A percentile compares a stretch with the other conserved stretches of the same genome.
These are phyloP conservation scores for Lophochroa leadbeateri DNA, from an alignment of 2,113 vertebrate species.

Conservation along the genomic window DNA sequence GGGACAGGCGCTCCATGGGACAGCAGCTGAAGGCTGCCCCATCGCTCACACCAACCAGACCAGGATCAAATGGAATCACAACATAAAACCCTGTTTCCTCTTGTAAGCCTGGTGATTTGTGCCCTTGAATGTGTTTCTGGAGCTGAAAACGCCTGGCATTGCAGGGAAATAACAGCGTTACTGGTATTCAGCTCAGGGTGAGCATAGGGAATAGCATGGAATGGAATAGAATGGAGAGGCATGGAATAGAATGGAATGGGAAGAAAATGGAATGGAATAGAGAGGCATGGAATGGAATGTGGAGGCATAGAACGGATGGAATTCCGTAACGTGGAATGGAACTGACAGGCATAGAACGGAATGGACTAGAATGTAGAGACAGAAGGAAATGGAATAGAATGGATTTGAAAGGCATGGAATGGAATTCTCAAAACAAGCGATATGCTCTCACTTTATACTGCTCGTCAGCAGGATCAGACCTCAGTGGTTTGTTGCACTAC, in stretches of 20 bases:
- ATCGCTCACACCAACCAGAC: neutral
- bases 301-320: too few species aligned
- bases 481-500: rapidly evolving
- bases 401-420: neutral
- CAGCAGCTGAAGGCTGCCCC: neutral
- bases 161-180: neutral
- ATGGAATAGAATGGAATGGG: neutral
- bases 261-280: neutral
- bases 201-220: neutral
- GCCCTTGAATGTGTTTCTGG: neutral
- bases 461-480: rapidly evolving
- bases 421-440: neutral
- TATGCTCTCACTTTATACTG: rapidly evolving
- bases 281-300: neutral
- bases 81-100: neutral
- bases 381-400: neutral
- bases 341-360: too few species aligned
- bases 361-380: neutral
- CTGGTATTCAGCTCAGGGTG: neutral
- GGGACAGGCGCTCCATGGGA: rapidly evolving
- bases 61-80: neutral
- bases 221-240: neutral
- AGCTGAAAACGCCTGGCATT: neutral
- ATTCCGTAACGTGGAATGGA: too few species aligned
- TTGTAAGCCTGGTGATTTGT: neutral